These are phyloP conservation scores for Caenorhabditis zanzibari DNA, from an alignment of 2,888 invertebrate genomes.

Conservation along the genomic window DNA sequence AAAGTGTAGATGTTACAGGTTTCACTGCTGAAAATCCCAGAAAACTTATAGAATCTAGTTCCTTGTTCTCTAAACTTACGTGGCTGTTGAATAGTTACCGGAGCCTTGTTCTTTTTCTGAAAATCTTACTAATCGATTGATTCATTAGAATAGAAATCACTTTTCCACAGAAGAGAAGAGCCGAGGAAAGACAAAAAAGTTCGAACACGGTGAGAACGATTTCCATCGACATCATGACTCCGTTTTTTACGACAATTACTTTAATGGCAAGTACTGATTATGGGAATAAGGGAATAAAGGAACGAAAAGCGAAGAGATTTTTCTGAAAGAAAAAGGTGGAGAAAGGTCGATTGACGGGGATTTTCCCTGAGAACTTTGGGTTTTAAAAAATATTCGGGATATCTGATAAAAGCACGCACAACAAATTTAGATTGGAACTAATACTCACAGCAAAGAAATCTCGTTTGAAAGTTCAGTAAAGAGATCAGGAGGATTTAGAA, in stretches of 20 bases:
- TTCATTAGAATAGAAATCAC: background rate
- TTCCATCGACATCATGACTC: slow-evolving; percentile 43
- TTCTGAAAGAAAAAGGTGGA: background rate
- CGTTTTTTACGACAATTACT: slow-evolving; percentile 23
- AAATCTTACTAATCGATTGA: background rate
- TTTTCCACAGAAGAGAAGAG: slow-evolving; percentile 26
- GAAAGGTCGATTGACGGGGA: background rate
- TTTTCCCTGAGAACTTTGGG: no score
- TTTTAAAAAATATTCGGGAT: no score
- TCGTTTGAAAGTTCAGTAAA: no score
- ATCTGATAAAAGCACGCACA: no score
- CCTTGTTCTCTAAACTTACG: slow-evolving; percentile 9
- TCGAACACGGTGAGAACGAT: slow-evolving; percentile 41
- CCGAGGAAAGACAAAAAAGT: slow-evolving; percentile 2
- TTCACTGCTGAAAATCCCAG: slow-evolving; percentile 14
- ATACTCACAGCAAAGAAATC: no score
- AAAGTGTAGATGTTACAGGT: slow-evolving; percentile 9
- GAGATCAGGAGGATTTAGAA: no score
- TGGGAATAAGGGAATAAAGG: background rate
- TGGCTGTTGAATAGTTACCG: slow-evolving; percentile 22
- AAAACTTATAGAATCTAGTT: no score
- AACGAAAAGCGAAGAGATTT: background rate
- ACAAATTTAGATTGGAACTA: no score
- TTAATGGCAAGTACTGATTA: background rate
- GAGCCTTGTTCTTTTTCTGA: slow-evolving; percentile 24